Evolutionary conservation across 1,140 invertebrate genomes (phyloP).

Genomic region (Bombus polaris): DNA sequence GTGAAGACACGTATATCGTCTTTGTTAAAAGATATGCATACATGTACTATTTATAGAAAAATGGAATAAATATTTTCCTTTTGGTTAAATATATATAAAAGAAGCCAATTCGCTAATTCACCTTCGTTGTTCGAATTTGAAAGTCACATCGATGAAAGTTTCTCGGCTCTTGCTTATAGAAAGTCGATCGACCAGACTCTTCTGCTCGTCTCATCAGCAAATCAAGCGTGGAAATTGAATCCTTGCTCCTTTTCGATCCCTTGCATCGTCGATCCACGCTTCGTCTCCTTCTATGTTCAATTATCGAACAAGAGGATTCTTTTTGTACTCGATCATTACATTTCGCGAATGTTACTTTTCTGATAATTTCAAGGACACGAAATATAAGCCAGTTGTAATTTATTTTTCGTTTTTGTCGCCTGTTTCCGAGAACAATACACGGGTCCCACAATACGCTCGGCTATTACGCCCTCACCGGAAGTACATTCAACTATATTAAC

Average conservation of each 20-base stretch:
- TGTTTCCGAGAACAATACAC: background rate
- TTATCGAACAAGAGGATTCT: background rate
- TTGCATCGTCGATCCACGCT: constrained; percentile 4
- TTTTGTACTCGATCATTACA: background rate
- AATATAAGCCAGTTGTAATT: background rate
- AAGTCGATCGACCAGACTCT: constrained; percentile 4
- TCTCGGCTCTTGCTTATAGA: constrained; percentile 1
- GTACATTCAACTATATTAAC: constrained; percentile 12
- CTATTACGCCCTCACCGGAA: background rate
- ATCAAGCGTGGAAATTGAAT: constrained; percentile 48
- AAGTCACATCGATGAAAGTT: constrained; percentile 19
- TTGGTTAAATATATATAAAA: too few relatives aligned
- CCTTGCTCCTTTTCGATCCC: constrained; percentile 22
- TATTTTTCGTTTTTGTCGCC: background rate
- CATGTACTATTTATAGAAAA: too few relatives aligned
- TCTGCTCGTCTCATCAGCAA: background rate
- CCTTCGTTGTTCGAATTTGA: constrained; percentile 1
- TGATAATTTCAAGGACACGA: background rate
- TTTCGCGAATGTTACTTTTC: background rate
- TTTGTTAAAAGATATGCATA: too few relatives aligned
- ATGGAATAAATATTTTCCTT: too few relatives aligned
- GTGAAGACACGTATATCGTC: too few relatives aligned
- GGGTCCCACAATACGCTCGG: background rate
- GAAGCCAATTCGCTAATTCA: background rate
- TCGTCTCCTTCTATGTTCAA: background rate